phyloP scores from a whole-genome alignment of 2,888 invertebrate genomes.

The Linnaemya vulpina region DNA sequence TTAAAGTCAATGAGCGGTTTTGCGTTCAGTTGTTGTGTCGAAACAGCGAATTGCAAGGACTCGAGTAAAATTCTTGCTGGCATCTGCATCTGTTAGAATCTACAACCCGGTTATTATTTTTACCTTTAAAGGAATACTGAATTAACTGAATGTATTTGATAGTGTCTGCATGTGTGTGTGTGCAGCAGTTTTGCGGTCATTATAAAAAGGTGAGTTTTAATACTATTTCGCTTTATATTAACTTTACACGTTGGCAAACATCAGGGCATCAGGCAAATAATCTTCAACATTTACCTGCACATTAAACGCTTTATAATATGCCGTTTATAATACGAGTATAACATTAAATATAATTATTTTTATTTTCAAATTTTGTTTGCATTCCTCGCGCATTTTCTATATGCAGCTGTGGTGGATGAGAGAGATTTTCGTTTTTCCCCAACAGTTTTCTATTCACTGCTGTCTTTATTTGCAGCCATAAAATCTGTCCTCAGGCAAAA shows the following conservation, averaged over 20 bases:
- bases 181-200: conserved; percentile 26
- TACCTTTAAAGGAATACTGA: not conserved
- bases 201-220: conserved; percentile 51
- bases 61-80: not conserved
- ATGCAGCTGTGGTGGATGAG: conserved; percentile 7
- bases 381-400: conserved; percentile 13
- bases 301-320: conserved; percentile 38
- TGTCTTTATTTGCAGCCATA: conserved; percentile 18
- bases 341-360: conserved; percentile 11
- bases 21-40: conserved; percentile 32
- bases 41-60: conserved; percentile 5
- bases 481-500: conserved; percentile 49
- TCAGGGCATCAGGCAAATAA: not conserved
- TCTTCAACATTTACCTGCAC: not conserved
- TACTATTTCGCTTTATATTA: not conserved
- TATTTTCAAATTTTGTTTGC: conserved; percentile 10
- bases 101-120: conserved; percentile 9
- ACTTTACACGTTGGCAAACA: not conserved
- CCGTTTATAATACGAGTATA: conserved; percentile 27
- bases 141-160: conserved; percentile 15
- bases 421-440: not conserved
- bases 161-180: conserved; percentile 6
- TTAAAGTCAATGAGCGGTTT: conserved; percentile 50
- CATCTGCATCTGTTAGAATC: conserved; percentile 32
- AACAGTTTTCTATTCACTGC: conserved; percentile 1